Conservation (phyloP, 2,797 vertebrate genomes). For the Lepilemur ruficaudatus region DNA sequence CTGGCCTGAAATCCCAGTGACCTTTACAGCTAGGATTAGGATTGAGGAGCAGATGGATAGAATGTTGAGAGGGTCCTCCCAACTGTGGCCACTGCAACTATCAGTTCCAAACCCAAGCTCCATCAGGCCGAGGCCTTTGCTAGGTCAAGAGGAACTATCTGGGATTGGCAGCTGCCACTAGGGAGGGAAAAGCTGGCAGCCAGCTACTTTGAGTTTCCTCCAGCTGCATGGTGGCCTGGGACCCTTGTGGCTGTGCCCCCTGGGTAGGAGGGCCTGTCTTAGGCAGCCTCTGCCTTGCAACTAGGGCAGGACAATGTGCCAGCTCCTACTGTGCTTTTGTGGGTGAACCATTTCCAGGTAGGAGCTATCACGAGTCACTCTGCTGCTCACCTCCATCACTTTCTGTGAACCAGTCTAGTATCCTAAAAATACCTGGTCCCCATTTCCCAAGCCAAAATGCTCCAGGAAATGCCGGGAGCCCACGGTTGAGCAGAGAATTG, state of each 20-base stretch:
- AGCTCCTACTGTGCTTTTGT: background rate
- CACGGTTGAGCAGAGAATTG: background rate
- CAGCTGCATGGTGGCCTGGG: background rate
- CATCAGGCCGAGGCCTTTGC: background rate
- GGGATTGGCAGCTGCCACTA: background rate
- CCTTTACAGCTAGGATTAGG: background rate
- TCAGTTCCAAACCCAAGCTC: background rate
- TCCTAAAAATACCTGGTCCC: conserved; percentile 41
- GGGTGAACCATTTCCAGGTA: background rate
- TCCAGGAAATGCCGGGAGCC: background rate
- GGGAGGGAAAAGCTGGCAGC: background rate
- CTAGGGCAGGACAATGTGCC: background rate
- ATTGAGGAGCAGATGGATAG: background rate
- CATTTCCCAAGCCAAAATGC: conserved; percentile 14
- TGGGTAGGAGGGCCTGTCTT: background rate
- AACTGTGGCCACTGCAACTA: background rate
- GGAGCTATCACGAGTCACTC: background rate
- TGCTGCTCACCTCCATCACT: conserved; percentile 11
- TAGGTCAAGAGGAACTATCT: background rate
- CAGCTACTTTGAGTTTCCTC: background rate
- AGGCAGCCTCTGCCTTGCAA: background rate
- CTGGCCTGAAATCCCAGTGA: background rate
- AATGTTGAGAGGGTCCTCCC: background rate
- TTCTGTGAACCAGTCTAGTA: conserved; percentile 24
- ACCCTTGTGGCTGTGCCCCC: background rate